Base-by-base conservation (phyloP, 2,888 invertebrate genomes). In the Ormyrus rosae region DNA sequence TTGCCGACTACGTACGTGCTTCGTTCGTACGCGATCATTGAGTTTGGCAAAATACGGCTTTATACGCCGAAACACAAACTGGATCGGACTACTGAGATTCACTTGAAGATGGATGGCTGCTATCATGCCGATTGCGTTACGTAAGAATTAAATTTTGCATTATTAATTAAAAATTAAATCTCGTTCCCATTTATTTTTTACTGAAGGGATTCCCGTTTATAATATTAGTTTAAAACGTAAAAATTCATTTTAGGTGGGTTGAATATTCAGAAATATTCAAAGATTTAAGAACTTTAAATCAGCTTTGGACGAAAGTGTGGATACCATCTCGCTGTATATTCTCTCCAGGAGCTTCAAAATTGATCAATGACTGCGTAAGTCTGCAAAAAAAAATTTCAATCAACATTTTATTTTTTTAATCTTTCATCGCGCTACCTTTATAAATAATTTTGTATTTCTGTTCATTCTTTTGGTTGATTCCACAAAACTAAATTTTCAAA, bases 1-100 rank as follows among this genome's bases (percentile, higher is more conserved):
- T 92, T 96, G 83, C 95, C 95, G 0, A 95, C 94, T 88, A 96
- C 95, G 0, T 97, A 98, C 0, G 94, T 96, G 19, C 92, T 97
- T 8, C 94, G 95, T 87, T 94, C 96, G 60, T 97, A 96, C 88
- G 93, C 95, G 1, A 91, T 96, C 60, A 90, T 97, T 63, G 94
- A 94, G 78, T 91, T 92, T 82, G 91, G 92, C 5, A 93, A 94
- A 74, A 92, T 96, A 48, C 92, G 94, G 85, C 92, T 96, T 50
- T 97, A 95, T 87, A 93, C 95, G 6, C 94, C 95, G 58, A 92
- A 92, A 8, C 92, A 92, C 1, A 96, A 96, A 89, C 92, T 96
- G 45, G 79, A 86, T 9, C 84, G 87, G 19, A 86, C 87, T 0
- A 91, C 93, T 34, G 89, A 90, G 48, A 87, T 86, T 61, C 92